phyloP scores from a whole-genome alignment of 2,797 vertebrate genomes.

The Pygocentrus nattereri region DNA sequence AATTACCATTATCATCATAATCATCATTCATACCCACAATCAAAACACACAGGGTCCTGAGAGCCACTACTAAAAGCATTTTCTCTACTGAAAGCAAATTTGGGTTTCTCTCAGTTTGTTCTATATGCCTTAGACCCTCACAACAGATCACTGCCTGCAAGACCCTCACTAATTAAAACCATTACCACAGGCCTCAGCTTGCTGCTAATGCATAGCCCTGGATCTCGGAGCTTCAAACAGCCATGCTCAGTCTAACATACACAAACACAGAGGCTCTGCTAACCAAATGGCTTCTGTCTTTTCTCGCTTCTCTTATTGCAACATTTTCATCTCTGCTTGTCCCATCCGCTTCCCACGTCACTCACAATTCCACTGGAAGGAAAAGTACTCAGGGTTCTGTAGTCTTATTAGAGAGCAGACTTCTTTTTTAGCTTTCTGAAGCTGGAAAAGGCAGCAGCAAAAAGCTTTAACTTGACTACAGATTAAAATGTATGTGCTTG shows the following conservation, averaged over 20 bases:
- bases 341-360: background rate
- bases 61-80: background rate
- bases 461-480: background rate
- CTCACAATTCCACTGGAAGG: background rate
- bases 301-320: background rate
- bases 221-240: constrained; percentile 21
- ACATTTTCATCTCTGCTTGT: background rate
- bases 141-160: constrained; percentile 29
- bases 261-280: background rate
- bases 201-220: constrained; percentile 10
- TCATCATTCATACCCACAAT: no score
- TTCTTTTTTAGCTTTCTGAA: no score
- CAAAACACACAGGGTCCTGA: background rate
- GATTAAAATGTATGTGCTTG: background rate
- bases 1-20: no score
- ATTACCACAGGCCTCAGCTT: constrained; percentile 33
- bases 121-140: background rate
- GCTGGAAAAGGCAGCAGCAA: background rate
- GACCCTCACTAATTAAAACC: constrained; percentile 43
- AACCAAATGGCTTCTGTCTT: background rate
- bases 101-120: background rate
- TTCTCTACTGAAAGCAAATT: background rate
- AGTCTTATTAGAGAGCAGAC: background rate
- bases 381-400: background rate
- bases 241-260: constrained; percentile 10